Evolutionary conservation across 1,140 invertebrate genomes (phyloP).

Genomic region (Lasioglossum albipes): DNA sequence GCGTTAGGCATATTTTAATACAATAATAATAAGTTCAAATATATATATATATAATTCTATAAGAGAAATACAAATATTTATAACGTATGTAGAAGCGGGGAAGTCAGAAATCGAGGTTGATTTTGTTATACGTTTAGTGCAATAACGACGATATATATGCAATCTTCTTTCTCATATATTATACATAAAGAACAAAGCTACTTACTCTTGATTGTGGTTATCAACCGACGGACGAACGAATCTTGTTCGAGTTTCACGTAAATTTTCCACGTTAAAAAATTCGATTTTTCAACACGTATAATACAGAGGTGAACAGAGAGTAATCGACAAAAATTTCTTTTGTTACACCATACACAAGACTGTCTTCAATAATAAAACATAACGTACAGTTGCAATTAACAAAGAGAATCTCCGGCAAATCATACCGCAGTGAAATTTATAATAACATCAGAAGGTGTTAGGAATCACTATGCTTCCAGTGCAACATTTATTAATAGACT

Average conservation of each 20-base stretch:
- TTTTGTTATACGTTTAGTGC: constrained; percentile 26
- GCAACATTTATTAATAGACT: not conserved
- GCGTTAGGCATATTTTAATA: constrained; percentile 54
- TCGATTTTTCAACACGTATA: too few relatives aligned
- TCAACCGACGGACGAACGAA: constrained; percentile 30
- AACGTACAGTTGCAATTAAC: not conserved
- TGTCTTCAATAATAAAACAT: not conserved
- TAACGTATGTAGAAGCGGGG: constrained; percentile 34
- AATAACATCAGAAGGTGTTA: not conserved
- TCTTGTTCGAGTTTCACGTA: constrained; percentile 2
- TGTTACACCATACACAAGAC: not conserved
- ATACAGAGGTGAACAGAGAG: too few relatives aligned
- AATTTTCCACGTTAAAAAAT: not conserved
- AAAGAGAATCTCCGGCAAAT: not conserved
- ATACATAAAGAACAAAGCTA: not conserved
- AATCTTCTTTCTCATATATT: not conserved
- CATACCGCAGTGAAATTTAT: not conserved
- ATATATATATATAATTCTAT: constrained; percentile 32
- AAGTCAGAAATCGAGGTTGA: constrained; percentile 42
- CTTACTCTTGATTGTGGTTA: not conserved
- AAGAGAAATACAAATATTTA: constrained; percentile 34
- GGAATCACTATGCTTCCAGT: not conserved
- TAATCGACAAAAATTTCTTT: not conserved
- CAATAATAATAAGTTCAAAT: constrained; percentile 39
- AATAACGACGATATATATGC: constrained; percentile 12